Percentiles rank a stretch among this genome's conserved stretches.
These are phyloP conservation scores for Anguilla marmorata DNA, from an alignment of 2,797 vertebrate genomes.

Conservation along the genomic window DNA sequence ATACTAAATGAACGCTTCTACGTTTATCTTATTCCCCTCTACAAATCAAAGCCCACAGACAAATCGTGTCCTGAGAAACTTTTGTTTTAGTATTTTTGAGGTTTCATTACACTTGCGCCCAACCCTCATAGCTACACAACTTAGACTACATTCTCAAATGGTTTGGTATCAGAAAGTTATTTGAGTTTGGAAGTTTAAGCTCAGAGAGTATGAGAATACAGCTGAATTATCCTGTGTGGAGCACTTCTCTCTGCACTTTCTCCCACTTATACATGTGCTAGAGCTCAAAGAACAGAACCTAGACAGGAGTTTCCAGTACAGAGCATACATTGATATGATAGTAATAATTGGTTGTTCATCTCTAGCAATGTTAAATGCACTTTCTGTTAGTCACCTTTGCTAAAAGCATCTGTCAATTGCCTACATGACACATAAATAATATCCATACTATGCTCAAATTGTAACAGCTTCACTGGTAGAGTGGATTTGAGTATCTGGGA, in stretches of 20 bases:
- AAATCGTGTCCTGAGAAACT: no score
- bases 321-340: background rate
- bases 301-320: background rate
- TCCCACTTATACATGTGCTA: background rate
- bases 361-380: background rate
- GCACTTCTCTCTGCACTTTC: background rate
- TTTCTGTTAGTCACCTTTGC: background rate
- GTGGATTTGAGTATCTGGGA: background rate
- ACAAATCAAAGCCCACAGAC: no score
- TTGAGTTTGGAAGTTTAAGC: background rate
- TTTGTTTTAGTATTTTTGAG: no score
- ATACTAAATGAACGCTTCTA: no score
- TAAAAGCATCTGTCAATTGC: background rate
- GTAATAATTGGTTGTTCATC: background rate
- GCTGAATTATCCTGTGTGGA: background rate
- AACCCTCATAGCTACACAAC: slow-evolving; percentile 66
- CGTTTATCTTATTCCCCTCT: no score
- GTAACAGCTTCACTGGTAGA: background rate
- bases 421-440: background rate
- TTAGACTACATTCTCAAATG: slow-evolving; percentile 61
- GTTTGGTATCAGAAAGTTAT: background rate
- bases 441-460: background rate
- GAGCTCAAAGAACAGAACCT: background rate
- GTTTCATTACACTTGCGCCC: slow-evolving; percentile 60
- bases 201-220: background rate